These are phyloP conservation scores for Phyllostomus discolor DNA, from an alignment of 2,113 vertebrate species.

Conservation along the genomic window DNA sequence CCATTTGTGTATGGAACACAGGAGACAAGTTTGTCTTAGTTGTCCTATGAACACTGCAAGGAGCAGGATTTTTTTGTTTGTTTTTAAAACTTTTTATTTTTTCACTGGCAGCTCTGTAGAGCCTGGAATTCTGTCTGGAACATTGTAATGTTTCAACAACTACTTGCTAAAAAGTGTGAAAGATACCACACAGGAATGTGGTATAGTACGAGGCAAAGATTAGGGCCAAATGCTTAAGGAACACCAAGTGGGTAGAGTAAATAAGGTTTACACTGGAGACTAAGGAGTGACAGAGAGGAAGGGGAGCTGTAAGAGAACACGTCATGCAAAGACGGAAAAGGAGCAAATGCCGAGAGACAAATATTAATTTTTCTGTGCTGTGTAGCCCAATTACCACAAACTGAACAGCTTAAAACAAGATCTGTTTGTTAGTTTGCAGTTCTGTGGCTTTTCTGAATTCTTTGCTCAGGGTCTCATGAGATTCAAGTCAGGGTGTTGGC, in stretches of 20 bases:
- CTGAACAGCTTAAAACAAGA: background rate
- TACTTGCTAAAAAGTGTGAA: background rate
- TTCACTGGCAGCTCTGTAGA: background rate
- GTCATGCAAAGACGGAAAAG: background rate
- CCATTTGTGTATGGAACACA: background rate
- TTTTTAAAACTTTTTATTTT: background rate
- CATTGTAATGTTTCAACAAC: background rate
- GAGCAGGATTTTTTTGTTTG: background rate
- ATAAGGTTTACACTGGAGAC: background rate
- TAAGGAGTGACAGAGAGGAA: background rate
- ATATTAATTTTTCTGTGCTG: background rate
- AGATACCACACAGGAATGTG: background rate
- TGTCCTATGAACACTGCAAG: background rate
- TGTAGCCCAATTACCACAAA: background rate
- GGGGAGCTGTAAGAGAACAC: background rate
- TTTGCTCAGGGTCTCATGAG: background rate
- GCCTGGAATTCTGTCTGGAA: background rate
- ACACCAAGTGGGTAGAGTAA: background rate
- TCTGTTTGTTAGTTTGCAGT: background rate
- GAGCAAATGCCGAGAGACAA: background rate
- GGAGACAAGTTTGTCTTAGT: background rate
- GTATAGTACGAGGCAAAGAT: background rate
- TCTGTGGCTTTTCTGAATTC: background rate
- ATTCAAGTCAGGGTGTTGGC: background rate
- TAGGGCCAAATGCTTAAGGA: background rate